Evolutionary conservation across 1,140 invertebrate genomes (phyloP).

Genomic region (Antheraea pernyi): DNA sequence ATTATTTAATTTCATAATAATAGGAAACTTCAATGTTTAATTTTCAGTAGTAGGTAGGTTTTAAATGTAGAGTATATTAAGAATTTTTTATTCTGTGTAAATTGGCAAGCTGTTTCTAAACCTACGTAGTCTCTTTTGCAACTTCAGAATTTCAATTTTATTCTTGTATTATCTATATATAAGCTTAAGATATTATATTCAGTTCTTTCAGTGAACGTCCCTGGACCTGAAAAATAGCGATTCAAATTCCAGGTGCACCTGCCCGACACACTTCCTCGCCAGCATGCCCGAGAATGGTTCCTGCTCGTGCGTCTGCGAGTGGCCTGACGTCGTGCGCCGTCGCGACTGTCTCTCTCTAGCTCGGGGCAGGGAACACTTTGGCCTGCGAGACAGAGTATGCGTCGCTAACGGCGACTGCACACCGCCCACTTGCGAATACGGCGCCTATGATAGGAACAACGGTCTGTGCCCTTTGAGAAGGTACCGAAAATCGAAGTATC

Average conservation of each 20-base stretch:
- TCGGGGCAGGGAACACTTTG: constrained; percentile 85
- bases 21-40: too few species aligned
- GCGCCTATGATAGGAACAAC: constrained; percentile 80
- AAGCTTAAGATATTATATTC: too few species aligned
- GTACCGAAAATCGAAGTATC: constrained; percentile 47
- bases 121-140: too few species aligned
- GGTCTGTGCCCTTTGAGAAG: constrained; percentile 83
- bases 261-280: constrained; percentile 84
- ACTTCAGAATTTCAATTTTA: too few species aligned
- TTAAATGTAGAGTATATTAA: too few species aligned
- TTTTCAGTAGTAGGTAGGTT: too few species aligned
- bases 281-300: constrained; percentile 79
- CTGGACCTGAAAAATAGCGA: not conserved
- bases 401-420: constrained; percentile 83
- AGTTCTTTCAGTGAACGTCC: not conserved
- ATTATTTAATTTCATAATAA: too few species aligned
- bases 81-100: too few species aligned
- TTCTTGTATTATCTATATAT: too few species aligned
- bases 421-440: constrained; percentile 84
- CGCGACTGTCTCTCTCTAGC: constrained; percentile 84
- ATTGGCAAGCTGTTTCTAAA: too few species aligned
- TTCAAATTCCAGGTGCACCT: constrained; percentile 82
- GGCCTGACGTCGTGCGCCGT: constrained; percentile 74
- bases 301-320: constrained; percentile 85
- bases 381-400: constrained; percentile 84